Conservation (phyloP, 2,797 vertebrate genomes). For the Acipenser ruthenus region DNA sequence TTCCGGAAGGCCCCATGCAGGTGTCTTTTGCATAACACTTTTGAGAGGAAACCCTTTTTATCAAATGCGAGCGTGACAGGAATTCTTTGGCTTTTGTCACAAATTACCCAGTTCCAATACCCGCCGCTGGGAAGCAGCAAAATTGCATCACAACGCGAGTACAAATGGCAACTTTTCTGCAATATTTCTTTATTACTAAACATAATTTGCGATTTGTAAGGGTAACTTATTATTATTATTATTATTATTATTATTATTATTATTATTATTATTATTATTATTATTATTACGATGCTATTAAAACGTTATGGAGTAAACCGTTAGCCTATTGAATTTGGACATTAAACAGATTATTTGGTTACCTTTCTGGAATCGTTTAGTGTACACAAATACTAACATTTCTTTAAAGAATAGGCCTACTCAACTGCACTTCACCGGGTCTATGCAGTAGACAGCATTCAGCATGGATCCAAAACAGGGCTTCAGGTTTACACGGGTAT, state of each 20-base stretch:
- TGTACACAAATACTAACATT: too few species aligned
- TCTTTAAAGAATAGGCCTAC: too few species aligned
- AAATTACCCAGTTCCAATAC: slow-evolving; percentile 13
- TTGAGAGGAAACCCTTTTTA: slow-evolving; percentile 35
- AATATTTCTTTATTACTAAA: not conserved
- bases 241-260: slow-evolving; percentile 2
- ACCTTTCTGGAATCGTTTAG: too few species aligned
- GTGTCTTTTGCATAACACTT: slow-evolving; percentile 50
- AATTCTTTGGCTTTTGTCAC: slow-evolving; percentile 4
- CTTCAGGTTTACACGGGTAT: too few species aligned
- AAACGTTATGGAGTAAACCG: not conserved
- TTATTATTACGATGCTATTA: not conserved
- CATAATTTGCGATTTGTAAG: not conserved
- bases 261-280: slow-evolving; percentile 2
- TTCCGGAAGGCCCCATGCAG: slow-evolving; percentile 33
- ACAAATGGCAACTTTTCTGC: not conserved
- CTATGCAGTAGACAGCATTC: too few species aligned
- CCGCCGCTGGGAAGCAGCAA: slow-evolving; percentile 32
- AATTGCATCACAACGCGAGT: slow-evolving; percentile 22
- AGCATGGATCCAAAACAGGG: too few species aligned
- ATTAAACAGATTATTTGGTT: too few species aligned
- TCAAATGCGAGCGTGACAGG: slow-evolving; percentile 30
- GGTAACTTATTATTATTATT: not conserved
- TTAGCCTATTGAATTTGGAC: too few species aligned
- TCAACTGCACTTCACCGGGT: too few species aligned